Evolutionary conservation across 2,797 vertebrate genomes (phyloP).

Genomic region (Pogoniulus pusillus): DNA sequence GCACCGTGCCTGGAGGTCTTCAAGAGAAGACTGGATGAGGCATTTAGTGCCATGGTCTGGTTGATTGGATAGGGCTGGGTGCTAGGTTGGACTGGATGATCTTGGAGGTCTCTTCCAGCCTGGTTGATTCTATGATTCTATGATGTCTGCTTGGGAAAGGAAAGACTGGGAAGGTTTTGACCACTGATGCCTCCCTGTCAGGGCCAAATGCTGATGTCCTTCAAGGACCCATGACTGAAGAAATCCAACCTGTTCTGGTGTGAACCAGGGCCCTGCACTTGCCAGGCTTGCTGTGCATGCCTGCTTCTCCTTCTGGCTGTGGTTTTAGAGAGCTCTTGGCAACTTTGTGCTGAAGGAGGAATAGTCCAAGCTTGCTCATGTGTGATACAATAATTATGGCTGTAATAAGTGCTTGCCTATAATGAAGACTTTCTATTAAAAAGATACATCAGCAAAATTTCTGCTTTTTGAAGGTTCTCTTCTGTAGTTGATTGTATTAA

Average conservation of each 20-base stretch:
- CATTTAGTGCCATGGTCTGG: no score
- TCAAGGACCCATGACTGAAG: not conserved
- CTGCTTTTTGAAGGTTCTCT: not conserved
- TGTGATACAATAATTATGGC: not conserved
- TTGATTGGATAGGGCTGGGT: no score
- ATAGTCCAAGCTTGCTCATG: not conserved
- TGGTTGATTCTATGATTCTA: no score
- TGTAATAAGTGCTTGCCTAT: not conserved
- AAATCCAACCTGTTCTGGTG: not conserved
- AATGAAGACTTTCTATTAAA: slow-evolving; percentile 15
- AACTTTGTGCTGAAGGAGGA: not conserved
- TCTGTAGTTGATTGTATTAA: not conserved
- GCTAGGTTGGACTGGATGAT: no score
- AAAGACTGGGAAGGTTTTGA: not conserved
- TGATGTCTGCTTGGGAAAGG: not conserved
- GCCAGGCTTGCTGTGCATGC: not conserved
- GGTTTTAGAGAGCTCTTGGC: not conserved
- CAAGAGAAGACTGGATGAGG: no score
- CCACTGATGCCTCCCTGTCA: not conserved
- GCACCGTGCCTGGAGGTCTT: no score
- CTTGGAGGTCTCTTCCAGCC: no score
- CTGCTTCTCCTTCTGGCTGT: not conserved
- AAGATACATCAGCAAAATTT: slow-evolving; percentile 3
- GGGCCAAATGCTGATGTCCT: not conserved
- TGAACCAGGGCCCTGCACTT: not conserved